Percentiles rank a stretch among this genome's conserved stretches.
These are phyloP conservation scores for Cryptosula pallasiana DNA, from an alignment of 2,888 invertebrate genomes.

Conservation along the genomic window DNA sequence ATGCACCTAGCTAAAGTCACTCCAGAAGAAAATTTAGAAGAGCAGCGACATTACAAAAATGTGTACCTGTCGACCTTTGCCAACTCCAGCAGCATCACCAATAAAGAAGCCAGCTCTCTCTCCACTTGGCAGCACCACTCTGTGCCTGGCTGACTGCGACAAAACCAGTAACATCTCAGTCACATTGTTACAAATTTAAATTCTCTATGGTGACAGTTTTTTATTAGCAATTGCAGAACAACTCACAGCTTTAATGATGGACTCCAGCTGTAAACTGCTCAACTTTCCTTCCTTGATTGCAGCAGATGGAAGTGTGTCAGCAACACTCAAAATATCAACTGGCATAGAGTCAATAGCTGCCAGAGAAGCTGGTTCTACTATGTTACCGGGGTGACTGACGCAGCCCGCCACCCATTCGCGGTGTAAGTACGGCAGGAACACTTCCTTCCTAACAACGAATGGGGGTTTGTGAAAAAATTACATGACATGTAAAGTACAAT, in stretches of 20 bases:
- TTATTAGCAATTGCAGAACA: too few species aligned
- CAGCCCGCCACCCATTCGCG: conserved; percentile 42
- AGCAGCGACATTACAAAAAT: too few species aligned
- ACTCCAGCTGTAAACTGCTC: conserved; percentile 48
- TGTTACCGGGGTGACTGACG: conserved; percentile 46
- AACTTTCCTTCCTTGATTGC: conserved; percentile 38
- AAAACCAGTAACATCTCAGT: too few species aligned
- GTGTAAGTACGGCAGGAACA: conserved; percentile 41
- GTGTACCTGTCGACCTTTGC: conserved; percentile 51
- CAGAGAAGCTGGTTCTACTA: conserved; percentile 48
- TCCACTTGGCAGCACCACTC: conserved; percentile 43
- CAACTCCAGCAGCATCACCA: conserved; percentile 52
- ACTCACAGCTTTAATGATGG: conserved; percentile 48
- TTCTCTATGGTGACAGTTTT: too few species aligned
- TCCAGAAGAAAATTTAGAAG: too few species aligned
- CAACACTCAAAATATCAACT: conserved; percentile 37
- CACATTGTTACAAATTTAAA: too few species aligned
- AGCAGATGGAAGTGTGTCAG: conserved; percentile 37
- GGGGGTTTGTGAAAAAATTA: too few species aligned
- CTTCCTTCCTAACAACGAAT: conserved; percentile 37
- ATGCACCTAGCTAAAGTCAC: too few species aligned
- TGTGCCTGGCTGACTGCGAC: conserved; percentile 47
- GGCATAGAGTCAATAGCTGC: conserved; percentile 39
- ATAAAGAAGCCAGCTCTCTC: conserved; percentile 50
- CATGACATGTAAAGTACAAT: too few species aligned